phyloP scores from a whole-genome alignment of 1,140 invertebrate species.

The Phymastichus coffea region DNA sequence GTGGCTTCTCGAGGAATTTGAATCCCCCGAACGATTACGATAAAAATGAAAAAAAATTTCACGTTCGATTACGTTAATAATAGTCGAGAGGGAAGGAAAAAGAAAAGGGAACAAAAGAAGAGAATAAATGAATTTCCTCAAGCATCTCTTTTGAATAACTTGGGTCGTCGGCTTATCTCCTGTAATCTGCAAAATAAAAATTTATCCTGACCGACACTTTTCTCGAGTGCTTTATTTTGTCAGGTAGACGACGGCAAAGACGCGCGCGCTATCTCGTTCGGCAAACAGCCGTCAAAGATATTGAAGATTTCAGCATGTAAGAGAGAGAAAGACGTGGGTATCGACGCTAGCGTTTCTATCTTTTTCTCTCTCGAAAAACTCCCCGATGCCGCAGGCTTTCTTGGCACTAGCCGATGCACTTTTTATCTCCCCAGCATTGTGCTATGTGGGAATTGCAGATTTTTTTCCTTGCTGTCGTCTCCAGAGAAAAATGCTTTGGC shows the following conservation, averaged over 20 bases:
- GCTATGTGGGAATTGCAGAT: neutral
- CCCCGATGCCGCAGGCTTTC: neutral
- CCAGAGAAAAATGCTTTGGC: neutral
- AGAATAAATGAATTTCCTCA: neutral
- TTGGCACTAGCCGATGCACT: neutral
- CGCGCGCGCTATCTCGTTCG: conserved; percentile 38
- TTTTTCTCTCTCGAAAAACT: conserved; percentile 2
- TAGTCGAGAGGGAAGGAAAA: no score
- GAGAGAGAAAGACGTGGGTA: no score
- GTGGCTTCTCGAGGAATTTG: conserved; percentile 9
- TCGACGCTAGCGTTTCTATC: no score
- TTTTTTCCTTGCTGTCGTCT: neutral
- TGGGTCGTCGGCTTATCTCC: no score
- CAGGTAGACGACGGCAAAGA: conserved; percentile 35
- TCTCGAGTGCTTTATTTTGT: conserved; percentile 56
- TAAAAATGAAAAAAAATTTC: neutral
- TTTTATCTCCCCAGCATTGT: neutral
- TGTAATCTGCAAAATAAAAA: conserved; percentile 46
- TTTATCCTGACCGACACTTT: conserved; percentile 40
- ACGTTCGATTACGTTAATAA: neutral
- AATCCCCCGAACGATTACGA: neutral
- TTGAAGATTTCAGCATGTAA: conserved; percentile 43
- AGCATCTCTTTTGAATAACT: no score
- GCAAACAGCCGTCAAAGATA: conserved; percentile 50
- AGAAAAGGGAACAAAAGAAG: neutral